These are phyloP conservation scores for Diabrotica balteata DNA, from an alignment of 2,888 invertebrate genomes.

Conservation along the genomic window DNA sequence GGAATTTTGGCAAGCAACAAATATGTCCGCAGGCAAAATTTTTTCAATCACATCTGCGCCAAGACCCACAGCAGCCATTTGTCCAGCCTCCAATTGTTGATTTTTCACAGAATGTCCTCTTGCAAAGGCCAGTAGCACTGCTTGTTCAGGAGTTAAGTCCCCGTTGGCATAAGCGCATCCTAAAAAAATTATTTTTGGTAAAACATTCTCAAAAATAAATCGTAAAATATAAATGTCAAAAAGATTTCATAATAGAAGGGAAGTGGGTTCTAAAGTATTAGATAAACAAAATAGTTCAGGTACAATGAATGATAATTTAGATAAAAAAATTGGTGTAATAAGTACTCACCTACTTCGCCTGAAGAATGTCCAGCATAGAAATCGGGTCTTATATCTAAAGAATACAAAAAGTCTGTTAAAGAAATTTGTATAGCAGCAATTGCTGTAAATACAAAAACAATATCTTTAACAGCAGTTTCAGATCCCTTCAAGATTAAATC, in stretches of 20 bases:
- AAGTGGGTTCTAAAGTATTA: too few relatives aligned
- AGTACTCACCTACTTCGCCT: slow-evolving; percentile 72
- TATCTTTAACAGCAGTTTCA: slow-evolving; percentile 61
- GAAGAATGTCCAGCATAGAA: slow-evolving; percentile 94
- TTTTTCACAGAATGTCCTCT: slow-evolving; percentile 62
- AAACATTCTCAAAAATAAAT: too few relatives aligned
- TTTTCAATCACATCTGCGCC: slow-evolving; percentile 51
- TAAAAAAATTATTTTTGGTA: slow-evolving; percentile 14
- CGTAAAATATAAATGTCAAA: too few relatives aligned
- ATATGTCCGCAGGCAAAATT: slow-evolving; percentile 76
- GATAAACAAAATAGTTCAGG: too few relatives aligned
- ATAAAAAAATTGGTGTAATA: too few relatives aligned
- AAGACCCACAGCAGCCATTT: slow-evolving; percentile 73
- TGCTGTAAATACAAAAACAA: slow-evolving; percentile 66
- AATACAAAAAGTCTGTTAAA: slow-evolving; percentile 80
- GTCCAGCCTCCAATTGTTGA: slow-evolving; percentile 35
- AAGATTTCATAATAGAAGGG: too few relatives aligned
- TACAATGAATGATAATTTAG: too few relatives aligned
- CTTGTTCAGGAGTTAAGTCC: slow-evolving; percentile 67
- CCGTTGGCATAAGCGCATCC: slow-evolving; percentile 71
- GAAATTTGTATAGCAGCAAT: slow-evolving; percentile 73
- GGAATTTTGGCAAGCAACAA: slow-evolving; percentile 88
- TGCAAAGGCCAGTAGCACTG: slow-evolving; percentile 67
- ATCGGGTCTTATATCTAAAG: slow-evolving; percentile 79
- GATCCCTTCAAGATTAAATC: slow-evolving; percentile 61